phyloP scores from a whole-genome alignment of 2,888 invertebrate species.

The Eupithecia tripunctaria region DNA sequence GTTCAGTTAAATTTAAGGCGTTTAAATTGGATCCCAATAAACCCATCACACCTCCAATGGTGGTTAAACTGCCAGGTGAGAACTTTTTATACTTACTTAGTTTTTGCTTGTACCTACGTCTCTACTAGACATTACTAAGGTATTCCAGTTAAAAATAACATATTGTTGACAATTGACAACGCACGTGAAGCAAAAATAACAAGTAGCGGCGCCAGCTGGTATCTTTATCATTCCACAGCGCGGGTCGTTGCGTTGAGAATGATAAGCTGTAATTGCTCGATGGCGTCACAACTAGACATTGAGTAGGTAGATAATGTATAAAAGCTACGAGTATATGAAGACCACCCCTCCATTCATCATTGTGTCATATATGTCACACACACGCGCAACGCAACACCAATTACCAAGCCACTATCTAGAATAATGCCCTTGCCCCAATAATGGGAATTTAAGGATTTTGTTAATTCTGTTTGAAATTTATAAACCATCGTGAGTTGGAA shows the following conservation, averaged over 20 bases:
- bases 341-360: background rate
- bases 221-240: conserved; percentile 55
- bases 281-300: conserved; percentile 47
- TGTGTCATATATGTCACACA: background rate
- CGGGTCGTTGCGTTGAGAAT: conserved; percentile 59
- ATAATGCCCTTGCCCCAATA: background rate
- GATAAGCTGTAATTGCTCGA: conserved; percentile 52
- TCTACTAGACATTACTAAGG: background rate
- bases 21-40: conserved; percentile 84
- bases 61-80: conserved; percentile 83
- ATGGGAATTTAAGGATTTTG: background rate
- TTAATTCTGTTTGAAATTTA: background rate
- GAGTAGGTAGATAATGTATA: too few relatives aligned
- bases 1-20: conserved; percentile 71
- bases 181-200: conserved; percentile 54
- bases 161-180: conserved; percentile 53
- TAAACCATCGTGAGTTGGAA: background rate
- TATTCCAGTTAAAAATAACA: conserved; percentile 9
- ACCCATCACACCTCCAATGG: conserved; percentile 79
- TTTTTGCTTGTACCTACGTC: background rate
- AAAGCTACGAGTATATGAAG: background rate
- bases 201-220: conserved; percentile 61
- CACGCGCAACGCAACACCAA: background rate
- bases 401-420: background rate
- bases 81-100: conserved; percentile 18